Base-by-base conservation (phyloP, 2,113 vertebrate species). In the Myotis davidii region DNA sequence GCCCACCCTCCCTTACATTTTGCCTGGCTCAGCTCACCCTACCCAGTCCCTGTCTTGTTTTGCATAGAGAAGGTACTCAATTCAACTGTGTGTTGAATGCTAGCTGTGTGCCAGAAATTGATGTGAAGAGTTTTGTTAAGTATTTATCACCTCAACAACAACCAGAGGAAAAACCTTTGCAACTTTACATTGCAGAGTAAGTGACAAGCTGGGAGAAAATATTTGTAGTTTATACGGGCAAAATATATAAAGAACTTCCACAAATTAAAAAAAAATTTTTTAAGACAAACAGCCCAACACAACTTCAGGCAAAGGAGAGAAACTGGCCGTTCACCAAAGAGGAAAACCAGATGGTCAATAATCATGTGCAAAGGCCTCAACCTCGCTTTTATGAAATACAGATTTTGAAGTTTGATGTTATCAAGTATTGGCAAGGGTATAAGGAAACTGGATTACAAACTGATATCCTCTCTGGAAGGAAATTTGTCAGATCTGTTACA, bases 381-480 rank as follows among this genome's bases (percentile, higher is more conserved):
- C 72, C 64, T 74, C 6, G 0, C 42, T 32, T 48, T 83, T 94
- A 69, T 61, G 74, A 84, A 86, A 85, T 45, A 52, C 48, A 65
- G 34, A n/a, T 69, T 93, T 93, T 83, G 83, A 85, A 91, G 92
- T 70, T 78, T 76, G 65, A 82, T 34, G 61, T 59, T 91, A 74
- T 92, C 59, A 72, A 13, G 56, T 3, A 4, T 61, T 65, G 84
- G 69, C 29, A 70, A 88, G 83, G 48, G 56, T 29, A 17, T 65
- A 73, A 65, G 73, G 39, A 88, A 90, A 88, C n/a, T 37, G 56
- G 27, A 50, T 64, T 83, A 37, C 37, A 72, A 88, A 79, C 50
- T 64, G 88, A 89, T 32, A 67, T 7, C 12, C 72, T 72, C 76
- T 83, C 61, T 50, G 78, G 90, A 82, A 78, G 87, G 83, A 91